Conservation (phyloP, 2,113 vertebrate genomes). For the Labeo catla region DNA sequence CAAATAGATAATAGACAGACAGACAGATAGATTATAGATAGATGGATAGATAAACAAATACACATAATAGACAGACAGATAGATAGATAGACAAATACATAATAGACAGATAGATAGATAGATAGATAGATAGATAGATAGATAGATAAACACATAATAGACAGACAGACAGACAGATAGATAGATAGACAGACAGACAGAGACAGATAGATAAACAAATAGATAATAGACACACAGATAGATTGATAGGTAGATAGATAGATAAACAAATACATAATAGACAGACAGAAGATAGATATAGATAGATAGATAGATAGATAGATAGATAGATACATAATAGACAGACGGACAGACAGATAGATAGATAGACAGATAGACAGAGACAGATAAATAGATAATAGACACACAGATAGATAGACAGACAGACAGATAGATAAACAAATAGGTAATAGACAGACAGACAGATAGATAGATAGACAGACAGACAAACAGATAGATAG, state of each 20-base stretch:
- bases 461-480: neutral
- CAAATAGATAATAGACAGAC: neutral
- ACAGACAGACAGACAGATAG: neutral
- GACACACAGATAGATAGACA: too few relatives aligned
- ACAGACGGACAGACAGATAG: too few relatives aligned
- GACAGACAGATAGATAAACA: neutral
- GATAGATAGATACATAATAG: too few relatives aligned
- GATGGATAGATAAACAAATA: neutral
- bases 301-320: too few relatives aligned
- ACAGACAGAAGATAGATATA: too few relatives aligned
- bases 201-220: neutral
- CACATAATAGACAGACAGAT: neutral
- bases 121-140: neutral
- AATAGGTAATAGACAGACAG: neutral
- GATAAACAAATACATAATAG: too few relatives aligned
- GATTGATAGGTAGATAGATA: neutral
- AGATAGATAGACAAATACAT: neutral
- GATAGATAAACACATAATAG: neutral
- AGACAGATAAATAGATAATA: too few relatives aligned
- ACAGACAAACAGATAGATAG: too few relatives aligned
- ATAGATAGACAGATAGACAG: too few relatives aligned
- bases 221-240: neutral
- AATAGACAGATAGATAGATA: too few relatives aligned
- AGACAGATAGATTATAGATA: neutral
- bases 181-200: neutral